A percentile compares a stretch with the other conserved stretches of the same genome.
phyloP scores from a whole-genome alignment of 2,888 invertebrate genomes.

The Crocallis elinguaria region DNA sequence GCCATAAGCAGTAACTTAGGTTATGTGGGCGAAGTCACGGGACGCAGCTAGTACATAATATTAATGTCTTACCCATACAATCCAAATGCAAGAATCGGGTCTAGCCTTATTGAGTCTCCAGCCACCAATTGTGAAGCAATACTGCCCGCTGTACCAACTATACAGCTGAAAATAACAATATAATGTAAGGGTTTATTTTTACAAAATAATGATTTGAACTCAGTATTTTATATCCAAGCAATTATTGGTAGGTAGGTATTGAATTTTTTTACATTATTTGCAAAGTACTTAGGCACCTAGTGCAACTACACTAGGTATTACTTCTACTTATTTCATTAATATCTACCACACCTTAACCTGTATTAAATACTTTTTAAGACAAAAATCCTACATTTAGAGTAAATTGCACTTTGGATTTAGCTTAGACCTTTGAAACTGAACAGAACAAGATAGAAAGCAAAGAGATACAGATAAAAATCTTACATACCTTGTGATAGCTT shows the following conservation, averaged over 20 bases:
- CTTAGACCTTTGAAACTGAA: conserved; percentile 22
- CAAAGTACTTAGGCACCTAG: no score
- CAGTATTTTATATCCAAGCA: no score
- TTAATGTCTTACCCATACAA: conserved; percentile 91
- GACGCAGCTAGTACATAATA: no score
- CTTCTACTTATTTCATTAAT: not conserved
- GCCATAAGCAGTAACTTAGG: no score
- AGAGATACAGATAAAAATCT: conserved; percentile 53
- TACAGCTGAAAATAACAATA: conserved; percentile 83
- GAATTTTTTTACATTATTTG: no score
- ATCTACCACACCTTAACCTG: not conserved
- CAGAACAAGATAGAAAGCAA: conserved; percentile 2
- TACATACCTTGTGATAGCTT: conserved; percentile 94
- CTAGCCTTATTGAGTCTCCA: conserved; percentile 86
- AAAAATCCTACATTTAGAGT: not conserved
- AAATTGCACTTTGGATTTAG: conserved; percentile 16
- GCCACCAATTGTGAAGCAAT: conserved; percentile 89
- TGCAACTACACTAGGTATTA: not conserved
- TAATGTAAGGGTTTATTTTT: not conserved
- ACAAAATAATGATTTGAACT: no score
- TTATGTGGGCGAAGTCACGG: no score
- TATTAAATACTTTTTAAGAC: not conserved
- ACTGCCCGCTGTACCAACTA: conserved; percentile 89
- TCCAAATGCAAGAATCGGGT: conserved; percentile 89
- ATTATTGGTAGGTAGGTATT: not conserved